Percentiles rank a stretch among this genome's conserved stretches.
Conservation (phyloP, 1,140 invertebrate genomes). For the Tetramorium alpestre region DNA sequence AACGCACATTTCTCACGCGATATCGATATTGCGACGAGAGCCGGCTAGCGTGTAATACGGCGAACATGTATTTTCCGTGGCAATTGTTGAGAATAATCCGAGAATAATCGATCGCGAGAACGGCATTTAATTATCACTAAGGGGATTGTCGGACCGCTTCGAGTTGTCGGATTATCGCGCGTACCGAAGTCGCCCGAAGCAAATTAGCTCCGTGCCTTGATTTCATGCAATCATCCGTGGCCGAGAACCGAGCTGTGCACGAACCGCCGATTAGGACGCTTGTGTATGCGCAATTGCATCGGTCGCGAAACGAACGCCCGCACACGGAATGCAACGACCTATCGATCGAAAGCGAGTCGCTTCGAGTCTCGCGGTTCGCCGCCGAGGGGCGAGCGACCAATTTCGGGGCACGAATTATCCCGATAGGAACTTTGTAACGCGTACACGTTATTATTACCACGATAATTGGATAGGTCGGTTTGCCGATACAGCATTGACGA, state of each 20-base stretch:
- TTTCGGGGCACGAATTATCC: constrained; percentile 48
- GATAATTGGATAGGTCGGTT: constrained; percentile 24
- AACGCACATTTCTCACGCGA: constrained; percentile 12
- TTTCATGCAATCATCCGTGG: constrained; percentile 52
- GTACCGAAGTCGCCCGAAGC: constrained; percentile 33
- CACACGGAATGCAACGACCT: constrained; percentile 62
- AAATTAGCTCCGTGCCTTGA: constrained; percentile 55
- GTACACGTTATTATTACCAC: constrained; percentile 38
- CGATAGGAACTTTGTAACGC: constrained; percentile 30
- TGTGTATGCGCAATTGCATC: constrained; percentile 62
- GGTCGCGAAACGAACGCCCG: constrained; percentile 59
- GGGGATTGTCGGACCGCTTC: constrained; percentile 35
- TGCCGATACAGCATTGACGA: background rate
- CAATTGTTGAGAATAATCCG: constrained; percentile 30
- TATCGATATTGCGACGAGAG: background rate
- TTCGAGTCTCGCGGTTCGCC: constrained; percentile 49
- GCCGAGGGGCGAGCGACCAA: constrained; percentile 29
- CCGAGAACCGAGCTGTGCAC: constrained; percentile 48
- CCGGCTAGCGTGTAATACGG: background rate
- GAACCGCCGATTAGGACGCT: constrained; percentile 56
- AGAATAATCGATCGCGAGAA: constrained; percentile 25
- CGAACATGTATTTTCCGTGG: background rate
- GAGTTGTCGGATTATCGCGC: constrained; percentile 57
- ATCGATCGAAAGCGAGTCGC: constrained; percentile 57
- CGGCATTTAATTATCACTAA: constrained; percentile 50